A percentile compares a stretch with the other conserved stretches of the same genome.
phyloP scores from a whole-genome alignment of 2,113 vertebrate species.

The Macquaria australasica region DNA sequence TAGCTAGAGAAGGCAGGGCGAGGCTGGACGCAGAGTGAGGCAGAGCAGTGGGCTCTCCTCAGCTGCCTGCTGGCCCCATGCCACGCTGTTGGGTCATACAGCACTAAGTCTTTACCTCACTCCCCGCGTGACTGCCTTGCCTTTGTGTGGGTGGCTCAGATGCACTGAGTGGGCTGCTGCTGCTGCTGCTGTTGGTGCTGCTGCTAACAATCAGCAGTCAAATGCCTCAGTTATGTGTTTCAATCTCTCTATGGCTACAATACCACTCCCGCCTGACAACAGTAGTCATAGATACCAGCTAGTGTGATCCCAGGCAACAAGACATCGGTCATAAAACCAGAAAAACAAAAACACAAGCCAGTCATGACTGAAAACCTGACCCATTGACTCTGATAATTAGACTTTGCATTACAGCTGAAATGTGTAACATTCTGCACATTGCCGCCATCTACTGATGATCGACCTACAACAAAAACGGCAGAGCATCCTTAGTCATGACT shows the following conservation, averaged over 20 bases:
- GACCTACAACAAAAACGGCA: background rate
- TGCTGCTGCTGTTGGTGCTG: slow-evolving; percentile 45
- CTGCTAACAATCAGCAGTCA: slow-evolving; percentile 76
- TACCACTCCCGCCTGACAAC: slow-evolving; percentile 69
- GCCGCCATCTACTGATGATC: background rate
- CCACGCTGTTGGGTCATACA: slow-evolving; percentile 82
- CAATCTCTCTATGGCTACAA: slow-evolving; percentile 68
- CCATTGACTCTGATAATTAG: background rate
- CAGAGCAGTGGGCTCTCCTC: slow-evolving; percentile 80
- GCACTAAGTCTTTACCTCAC: slow-evolving; percentile 79
- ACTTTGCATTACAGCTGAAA: background rate
- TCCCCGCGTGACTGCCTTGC: slow-evolving; percentile 80
- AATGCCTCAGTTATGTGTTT: slow-evolving; percentile 76
- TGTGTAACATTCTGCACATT: background rate
- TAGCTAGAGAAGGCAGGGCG: slow-evolving; percentile 63
- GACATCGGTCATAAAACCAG: background rate
- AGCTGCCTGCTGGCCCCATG: slow-evolving; percentile 77
- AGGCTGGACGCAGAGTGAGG: slow-evolving; percentile 77
- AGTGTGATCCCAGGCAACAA: slow-evolving; percentile 47
- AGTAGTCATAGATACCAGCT: slow-evolving; percentile 72
- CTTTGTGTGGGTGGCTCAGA: slow-evolving; percentile 78
- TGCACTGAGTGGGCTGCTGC: slow-evolving; percentile 77
- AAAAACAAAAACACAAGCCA: background rate
- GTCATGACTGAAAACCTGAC: slow-evolving; percentile 1
- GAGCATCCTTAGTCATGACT: background rate